These are phyloP conservation scores for Bujurquina vittata DNA, from an alignment of 2,113 vertebrate genomes.

Conservation along the genomic window DNA sequence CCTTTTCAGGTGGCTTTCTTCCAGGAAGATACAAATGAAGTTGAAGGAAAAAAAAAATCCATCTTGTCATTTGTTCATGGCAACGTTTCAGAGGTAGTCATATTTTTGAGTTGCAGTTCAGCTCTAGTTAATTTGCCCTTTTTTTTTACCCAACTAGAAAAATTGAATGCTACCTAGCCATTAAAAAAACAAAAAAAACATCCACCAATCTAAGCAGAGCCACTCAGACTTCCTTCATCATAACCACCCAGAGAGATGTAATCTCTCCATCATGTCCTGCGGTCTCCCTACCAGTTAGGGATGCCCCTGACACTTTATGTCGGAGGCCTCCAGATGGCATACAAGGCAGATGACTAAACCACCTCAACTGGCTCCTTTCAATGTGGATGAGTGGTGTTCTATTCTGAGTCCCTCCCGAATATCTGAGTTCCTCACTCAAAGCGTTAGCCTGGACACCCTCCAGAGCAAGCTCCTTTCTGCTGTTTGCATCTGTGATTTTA, in stretches of 20 bases:
- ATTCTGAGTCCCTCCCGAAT: background rate
- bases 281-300: background rate
- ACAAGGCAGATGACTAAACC: background rate
- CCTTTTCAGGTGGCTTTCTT: slow-evolving; percentile 30
- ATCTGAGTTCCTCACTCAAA: background rate
- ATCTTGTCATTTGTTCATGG: background rate
- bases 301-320: background rate
- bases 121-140: background rate
- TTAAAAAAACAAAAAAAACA: background rate
- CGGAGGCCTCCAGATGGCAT: background rate
- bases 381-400: background rate
- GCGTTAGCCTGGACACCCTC: too few species aligned
- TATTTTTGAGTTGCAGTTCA: background rate
- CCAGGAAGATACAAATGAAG: background rate
- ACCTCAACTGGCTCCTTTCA: background rate
- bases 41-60: background rate
- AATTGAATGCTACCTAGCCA: background rate
- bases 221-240: background rate
- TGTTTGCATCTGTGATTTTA: background rate
- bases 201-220: background rate
- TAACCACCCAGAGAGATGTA: background rate
- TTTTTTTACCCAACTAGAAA: background rate
- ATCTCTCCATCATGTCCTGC: background rate
- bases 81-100: background rate
- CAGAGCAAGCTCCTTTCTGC: background rate